Evolutionary conservation across 2,113 vertebrate genomes (phyloP).

Genomic region (Rhombomys opimus): DNA sequence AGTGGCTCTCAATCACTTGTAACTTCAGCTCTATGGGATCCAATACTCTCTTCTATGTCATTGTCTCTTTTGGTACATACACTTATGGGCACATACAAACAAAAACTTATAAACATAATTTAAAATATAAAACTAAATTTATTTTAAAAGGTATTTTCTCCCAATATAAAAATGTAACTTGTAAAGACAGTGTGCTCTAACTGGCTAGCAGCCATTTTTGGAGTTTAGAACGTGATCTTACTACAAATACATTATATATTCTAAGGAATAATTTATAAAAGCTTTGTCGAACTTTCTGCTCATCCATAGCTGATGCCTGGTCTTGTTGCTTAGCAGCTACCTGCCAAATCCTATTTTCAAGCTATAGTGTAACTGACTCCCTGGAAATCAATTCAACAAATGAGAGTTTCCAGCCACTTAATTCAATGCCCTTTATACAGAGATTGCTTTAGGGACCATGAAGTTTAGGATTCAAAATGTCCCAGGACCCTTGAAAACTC

Average conservation of each 20-base stretch:
- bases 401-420: constrained; percentile 69
- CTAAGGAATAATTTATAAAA: constrained; percentile 44
- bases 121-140: background rate
- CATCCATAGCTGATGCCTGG: constrained; percentile 53
- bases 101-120: background rate
- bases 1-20: background rate
- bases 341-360: constrained; percentile 72
- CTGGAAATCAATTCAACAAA: constrained; percentile 73
- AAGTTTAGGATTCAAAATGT: constrained; percentile 60
- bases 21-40: background rate
- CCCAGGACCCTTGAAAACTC: constrained; percentile 47
- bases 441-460: constrained; percentile 65
- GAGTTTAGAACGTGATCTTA: constrained; percentile 24
- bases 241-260: constrained; percentile 24
- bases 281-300: constrained; percentile 53
- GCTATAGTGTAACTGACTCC: constrained; percentile 66
- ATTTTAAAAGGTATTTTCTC: background rate
- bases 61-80: background rate
- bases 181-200: constrained; percentile 12
- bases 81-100: background rate
- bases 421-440: constrained; percentile 70
- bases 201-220: constrained; percentile 43
- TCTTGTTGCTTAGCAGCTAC: constrained; percentile 72
- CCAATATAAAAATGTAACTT: constrained; percentile 26
- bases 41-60: background rate